phyloP scores from a whole-genome alignment of 2,888 invertebrate species.

The Geotrupes spiniger region DNA sequence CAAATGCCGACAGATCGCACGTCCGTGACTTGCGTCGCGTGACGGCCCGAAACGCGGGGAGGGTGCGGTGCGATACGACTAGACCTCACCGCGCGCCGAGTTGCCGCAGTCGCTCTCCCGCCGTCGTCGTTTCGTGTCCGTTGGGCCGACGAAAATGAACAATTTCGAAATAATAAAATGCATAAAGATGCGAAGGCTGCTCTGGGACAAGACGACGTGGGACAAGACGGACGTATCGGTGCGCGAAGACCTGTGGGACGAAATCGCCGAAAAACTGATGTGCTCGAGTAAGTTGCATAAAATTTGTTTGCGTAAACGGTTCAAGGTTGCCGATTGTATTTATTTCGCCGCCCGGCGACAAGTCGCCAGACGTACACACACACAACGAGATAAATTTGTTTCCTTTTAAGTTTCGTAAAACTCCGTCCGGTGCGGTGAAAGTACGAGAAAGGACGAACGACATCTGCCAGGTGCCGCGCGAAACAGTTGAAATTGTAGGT shows the following conservation, averaged over 20 bases:
- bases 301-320: no score
- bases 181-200: constrained; percentile 26
- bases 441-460: no score
- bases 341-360: not conserved
- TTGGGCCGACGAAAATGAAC: constrained; percentile 26
- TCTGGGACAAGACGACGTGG: constrained; percentile 31
- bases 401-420: no score
- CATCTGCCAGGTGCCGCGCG: no score
- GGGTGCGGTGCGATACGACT: constrained; percentile 25
- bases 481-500: no score
- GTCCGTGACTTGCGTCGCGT: constrained; percentile 15
- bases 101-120: constrained; percentile 30
- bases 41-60: constrained; percentile 13
- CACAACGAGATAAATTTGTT: no score
- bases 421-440: no score
- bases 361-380: no score
- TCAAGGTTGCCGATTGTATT: no score
- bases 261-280: constrained; percentile 33
- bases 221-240: constrained; percentile 28
- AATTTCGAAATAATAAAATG: constrained; percentile 32
- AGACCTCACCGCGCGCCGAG: constrained; percentile 23
- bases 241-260: constrained; percentile 40
- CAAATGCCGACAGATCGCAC: not conserved
- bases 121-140: constrained; percentile 31
- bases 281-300: constrained; percentile 28